Evolutionary conservation across 2,113 vertebrate genomes (phyloP).

Genomic region (Hemichromis elongatus): DNA sequence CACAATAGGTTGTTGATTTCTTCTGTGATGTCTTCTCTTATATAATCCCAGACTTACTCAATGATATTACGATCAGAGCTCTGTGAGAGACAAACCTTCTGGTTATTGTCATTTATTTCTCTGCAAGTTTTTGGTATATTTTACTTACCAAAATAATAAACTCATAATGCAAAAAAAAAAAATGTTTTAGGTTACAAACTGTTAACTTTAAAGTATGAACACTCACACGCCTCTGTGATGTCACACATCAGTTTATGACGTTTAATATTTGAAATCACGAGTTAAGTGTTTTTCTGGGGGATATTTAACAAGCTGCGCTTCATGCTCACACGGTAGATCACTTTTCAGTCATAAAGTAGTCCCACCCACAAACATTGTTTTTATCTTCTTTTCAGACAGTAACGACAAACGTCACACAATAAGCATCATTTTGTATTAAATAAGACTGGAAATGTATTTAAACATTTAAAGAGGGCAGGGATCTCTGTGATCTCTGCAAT

Average conservation of each 20-base stretch:
- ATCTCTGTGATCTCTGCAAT: not conserved
- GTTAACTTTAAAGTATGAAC: not conserved
- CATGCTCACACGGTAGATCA: not conserved
- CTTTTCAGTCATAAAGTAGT: not conserved
- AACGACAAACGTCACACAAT: not conserved
- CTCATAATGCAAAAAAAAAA: not conserved
- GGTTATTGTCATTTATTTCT: not conserved
- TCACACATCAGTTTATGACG: not conserved
- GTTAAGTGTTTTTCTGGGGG: not conserved
- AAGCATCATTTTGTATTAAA: fast-evolving
- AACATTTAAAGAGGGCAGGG: not conserved
- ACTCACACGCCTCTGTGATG: not conserved
- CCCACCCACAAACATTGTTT: not conserved
- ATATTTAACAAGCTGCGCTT: not conserved
- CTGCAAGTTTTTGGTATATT: not conserved
- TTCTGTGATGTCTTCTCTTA: not conserved
- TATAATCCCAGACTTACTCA: not conserved
- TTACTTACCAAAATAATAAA: not conserved
- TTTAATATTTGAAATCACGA: not conserved
- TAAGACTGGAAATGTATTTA: not conserved
- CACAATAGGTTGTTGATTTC: not conserved
- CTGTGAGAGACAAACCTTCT: not conserved
- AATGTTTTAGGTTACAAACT: fast-evolving
- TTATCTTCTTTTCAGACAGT: not conserved
- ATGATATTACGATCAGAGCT: not conserved